A percentile compares a stretch with the other conserved stretches of the same genome.
Conservation (phyloP, 1,140 invertebrate genomes). For the Aleiodes sp. region DNA sequence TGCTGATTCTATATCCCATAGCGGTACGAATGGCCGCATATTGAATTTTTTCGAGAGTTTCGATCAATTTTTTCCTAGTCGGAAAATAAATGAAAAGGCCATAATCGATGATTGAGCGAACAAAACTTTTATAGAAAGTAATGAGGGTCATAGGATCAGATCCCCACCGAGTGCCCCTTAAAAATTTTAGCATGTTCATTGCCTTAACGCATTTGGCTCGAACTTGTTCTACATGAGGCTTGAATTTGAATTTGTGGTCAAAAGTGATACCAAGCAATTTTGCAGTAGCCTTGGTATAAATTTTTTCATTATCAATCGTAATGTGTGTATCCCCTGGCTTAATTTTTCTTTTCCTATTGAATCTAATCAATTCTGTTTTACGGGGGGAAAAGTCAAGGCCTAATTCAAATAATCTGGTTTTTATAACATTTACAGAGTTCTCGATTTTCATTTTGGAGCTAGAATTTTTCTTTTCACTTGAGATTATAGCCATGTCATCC, state of each 20-base stretch:
- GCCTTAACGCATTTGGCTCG: constrained; percentile 24
- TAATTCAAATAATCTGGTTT: constrained; percentile 10
- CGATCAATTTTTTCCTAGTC: constrained; percentile 21
- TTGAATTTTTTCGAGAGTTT: constrained; percentile 19
- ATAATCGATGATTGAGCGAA: constrained; percentile 40
- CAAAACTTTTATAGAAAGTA: constrained; percentile 33
- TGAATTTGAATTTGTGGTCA: constrained; percentile 34
- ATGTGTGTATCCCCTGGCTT: neutral
- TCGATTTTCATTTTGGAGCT: neutral
- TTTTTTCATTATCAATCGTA: constrained; percentile 7
- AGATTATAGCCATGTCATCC: constrained; percentile 30
- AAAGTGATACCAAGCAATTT: constrained; percentile 40
- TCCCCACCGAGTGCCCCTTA: constrained; percentile 42
- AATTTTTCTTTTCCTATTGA: constrained; percentile 20
- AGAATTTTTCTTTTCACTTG: neutral
- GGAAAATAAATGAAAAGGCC: neutral
- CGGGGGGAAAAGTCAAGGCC: constrained; percentile 33
- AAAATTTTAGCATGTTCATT: constrained; percentile 33
- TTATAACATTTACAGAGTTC: neutral
- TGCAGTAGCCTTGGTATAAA: neutral
- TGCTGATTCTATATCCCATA: constrained; percentile 7
- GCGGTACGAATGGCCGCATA: neutral
- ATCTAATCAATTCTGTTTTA: constrained; percentile 39
- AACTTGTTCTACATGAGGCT: constrained; percentile 27
- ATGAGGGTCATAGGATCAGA: constrained; percentile 28